Evolutionary conservation across 64 coral and sea anemone species (phyloP), one percentile per base, ranked within the genome.

Genomic region (Actinia equina): DNA sequence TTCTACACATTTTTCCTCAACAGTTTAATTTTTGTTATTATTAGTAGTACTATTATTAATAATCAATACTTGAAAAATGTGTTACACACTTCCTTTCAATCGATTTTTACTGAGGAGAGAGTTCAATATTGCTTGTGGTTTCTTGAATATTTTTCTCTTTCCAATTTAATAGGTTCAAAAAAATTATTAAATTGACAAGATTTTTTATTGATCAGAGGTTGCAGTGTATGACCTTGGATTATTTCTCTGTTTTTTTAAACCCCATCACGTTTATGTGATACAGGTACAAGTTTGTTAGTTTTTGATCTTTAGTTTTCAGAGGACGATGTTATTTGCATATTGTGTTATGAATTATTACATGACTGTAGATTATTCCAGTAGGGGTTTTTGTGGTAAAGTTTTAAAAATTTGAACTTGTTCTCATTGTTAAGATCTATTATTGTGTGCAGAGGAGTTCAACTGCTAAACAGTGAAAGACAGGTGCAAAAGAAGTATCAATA

Each of bases 351-450:
- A 52, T 49, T 81, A 81, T 49, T 52, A 12, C 42, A 17, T 49
- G 22, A 14, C 6, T 12, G 16, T 22, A 52, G 78, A 81, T 49
- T 14, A 81, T 81, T 81, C 78, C 14, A 81, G 78, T 81, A 49
- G 78, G 78, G 78, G 69, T 26, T 74, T n/a, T 74, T 74, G 26
- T 74, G 69, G 69, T 41, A 74, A 74, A 74, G n/a, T 74, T 25
- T 69, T 74, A 15, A 30, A n/a, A 74, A 74, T 27, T 74, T 14
- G 19, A 23, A 65, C 62, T 65, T 25, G 22, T 20, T n/a, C 62
- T 65, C 62, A 65, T 65, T 65, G 62, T 65, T 65, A 65, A 65
- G 22, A 65, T 44, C 15, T 46, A 79, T 41, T 79, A 79, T 74
- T 74, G 37, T 74, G 37, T 65, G 62, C n/a, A 43, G 42, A 23